A percentile compares a stretch with the other conserved stretches of the same genome.
Conservation (phyloP, 2,797 vertebrate species). For the Chaetophractus vellerosus region DNA sequence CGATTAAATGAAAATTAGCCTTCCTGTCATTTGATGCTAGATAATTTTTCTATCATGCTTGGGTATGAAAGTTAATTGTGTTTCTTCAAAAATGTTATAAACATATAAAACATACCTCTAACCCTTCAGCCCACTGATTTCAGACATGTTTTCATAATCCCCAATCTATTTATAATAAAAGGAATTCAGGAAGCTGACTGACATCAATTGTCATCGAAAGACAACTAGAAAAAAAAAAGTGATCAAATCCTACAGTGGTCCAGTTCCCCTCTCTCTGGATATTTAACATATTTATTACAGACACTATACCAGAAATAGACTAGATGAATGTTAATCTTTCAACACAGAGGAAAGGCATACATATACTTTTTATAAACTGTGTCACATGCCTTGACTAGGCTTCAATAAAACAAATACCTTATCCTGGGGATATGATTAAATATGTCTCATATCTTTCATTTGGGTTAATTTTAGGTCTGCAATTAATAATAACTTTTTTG, state of each 20-base stretch:
- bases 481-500: slow-evolving; percentile 6
- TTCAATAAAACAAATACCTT: slow-evolving; percentile 28
- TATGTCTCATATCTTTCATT: neutral
- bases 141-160: slow-evolving; percentile 66
- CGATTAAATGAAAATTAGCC: slow-evolving; percentile 70
- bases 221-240: neutral
- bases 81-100: slow-evolving; percentile 44
- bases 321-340: slow-evolving; percentile 39
- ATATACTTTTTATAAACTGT: neutral
- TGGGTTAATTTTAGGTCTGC: neutral
- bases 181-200: slow-evolving; percentile 58
- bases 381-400: neutral
- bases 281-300: slow-evolving; percentile 17
- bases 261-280: neutral
- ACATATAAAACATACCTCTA: slow-evolving; percentile 61
- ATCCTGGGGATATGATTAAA: neutral
- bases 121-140: slow-evolving; percentile 48
- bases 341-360: neutral
- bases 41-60: neutral
- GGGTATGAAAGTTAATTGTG: slow-evolving; percentile 21
- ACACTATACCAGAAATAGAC: neutral
- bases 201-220: slow-evolving; percentile 39
- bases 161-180: slow-evolving; percentile 51
- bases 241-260: neutral
- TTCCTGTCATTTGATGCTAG: slow-evolving; percentile 66